Evolutionary conservation across 2,888 invertebrate species (phyloP).

Genomic region (Macropis europaea): DNA sequence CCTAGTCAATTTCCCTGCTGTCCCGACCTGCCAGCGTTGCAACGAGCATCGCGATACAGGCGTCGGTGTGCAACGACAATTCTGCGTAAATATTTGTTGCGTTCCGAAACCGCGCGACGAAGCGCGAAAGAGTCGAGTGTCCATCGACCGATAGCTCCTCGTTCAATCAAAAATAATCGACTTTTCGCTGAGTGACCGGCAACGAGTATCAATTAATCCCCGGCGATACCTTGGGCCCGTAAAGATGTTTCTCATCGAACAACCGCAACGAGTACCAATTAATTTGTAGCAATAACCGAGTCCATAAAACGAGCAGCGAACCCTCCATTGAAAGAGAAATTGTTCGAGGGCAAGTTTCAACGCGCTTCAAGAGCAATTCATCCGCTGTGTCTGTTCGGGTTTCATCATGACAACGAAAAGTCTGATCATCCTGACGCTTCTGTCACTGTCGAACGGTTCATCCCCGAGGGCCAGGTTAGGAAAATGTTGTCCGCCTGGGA

Average conservation of each 20-base stretch:
- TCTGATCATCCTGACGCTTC: neutral
- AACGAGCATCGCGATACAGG: no score
- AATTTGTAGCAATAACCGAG: neutral
- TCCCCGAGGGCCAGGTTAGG: neutral
- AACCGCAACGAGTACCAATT: neutral
- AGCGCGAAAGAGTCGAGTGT: neutral
- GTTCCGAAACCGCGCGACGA: neutral
- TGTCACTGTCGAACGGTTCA: neutral
- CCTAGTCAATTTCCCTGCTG: neutral
- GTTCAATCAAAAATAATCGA: neutral
- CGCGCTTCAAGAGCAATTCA: neutral
- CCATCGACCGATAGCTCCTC: neutral
- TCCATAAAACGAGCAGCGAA: neutral
- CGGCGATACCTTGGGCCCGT: neutral
- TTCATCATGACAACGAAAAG: conserved; percentile 7
- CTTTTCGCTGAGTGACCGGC: neutral
- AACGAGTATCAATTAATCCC: neutral
- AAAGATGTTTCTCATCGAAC: no score
- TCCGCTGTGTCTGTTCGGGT: neutral
- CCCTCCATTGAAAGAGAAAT: neutral
- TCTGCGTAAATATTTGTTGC: neutral
- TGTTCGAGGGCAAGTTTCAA: neutral
- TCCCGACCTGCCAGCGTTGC: neutral
- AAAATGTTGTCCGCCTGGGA: conserved; percentile 58
- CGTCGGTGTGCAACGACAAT: neutral